Evolutionary conservation across 2,797 vertebrate species (phyloP), one percentile per base, ranked within the genome.

Genomic region (Intellagama lesueurii): DNA sequence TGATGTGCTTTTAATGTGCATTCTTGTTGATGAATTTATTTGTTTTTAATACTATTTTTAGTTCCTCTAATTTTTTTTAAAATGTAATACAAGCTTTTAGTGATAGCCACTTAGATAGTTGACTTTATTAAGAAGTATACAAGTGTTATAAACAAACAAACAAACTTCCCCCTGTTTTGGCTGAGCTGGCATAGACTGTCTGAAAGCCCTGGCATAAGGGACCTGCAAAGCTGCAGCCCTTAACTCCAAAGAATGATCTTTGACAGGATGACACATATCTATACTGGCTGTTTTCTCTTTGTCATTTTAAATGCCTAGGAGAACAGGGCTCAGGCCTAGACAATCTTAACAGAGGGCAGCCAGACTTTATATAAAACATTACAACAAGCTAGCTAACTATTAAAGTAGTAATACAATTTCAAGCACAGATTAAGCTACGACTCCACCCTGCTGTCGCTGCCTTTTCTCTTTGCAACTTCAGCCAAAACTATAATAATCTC

Each of bases 401-500:
- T 40, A 60, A 78, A 40, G 19, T 44, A 79, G 64, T 47, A 68
- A 5, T 22, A 47, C 84, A 26, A 76, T 60, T 85, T 60, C 52
- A 30, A 24, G 52, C 72, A 76, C n/a, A 85, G 17, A 17, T 56
- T 56, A 56, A 56, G 9, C 52, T 14, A 56, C 52, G 14, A 56
- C 52, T 14, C 52, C 32, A 35, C 52, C 7, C 52, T 60, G 26
- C n/a, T 30, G 75, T 26, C 44, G 26, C 73, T 14, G 11, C 9
- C 52, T 56, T 56, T 56, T 56, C 52, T 56, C 52, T 56, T 56
- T 56, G 9, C 73, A n/a, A 32, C 68, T 49, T 52, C 4, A 40
- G 32, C 24, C 32, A 14, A 52, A 84, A 40, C 60, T 12, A 0
- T 19, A 64, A 8, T 14, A 35, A 44, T 0, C 32, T 66, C 60